Percentiles rank a stretch among this genome's conserved stretches.
Evolutionary conservation across 2,888 invertebrate genomes (phyloP).

Genomic region (Cheilosia urbana): DNA sequence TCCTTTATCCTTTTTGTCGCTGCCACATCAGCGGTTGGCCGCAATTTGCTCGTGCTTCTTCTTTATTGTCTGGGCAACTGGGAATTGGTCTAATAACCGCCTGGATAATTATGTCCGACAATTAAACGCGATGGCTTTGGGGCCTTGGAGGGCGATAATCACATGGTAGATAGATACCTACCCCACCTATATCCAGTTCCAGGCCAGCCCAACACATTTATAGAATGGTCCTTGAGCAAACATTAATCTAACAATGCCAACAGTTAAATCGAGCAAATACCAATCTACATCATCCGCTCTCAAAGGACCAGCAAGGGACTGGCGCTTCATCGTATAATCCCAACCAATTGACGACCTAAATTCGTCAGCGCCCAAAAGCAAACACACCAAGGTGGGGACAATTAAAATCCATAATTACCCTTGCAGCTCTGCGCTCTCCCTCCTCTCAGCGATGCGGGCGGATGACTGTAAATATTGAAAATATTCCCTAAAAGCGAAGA

Average conservation of each 20-base stretch:
- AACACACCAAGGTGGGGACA: constrained; percentile 48
- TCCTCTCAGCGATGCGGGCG: neutral
- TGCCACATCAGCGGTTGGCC: constrained; percentile 25
- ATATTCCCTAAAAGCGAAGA: constrained; percentile 30
- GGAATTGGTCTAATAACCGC: constrained; percentile 57
- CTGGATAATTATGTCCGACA: constrained; percentile 64
- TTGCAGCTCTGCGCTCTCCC: constrained; percentile 7
- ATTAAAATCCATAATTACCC: constrained; percentile 71
- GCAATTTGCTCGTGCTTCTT: constrained; percentile 44
- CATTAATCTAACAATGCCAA: constrained; percentile 67
- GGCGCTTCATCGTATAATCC: neutral
- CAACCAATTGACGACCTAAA: constrained; percentile 55
- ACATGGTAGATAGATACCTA: neutral
- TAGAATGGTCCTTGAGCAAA: constrained; percentile 44
- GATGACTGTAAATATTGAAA: constrained; percentile 63
- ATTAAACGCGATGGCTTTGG: constrained; percentile 53
- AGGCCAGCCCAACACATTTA: constrained; percentile 10
- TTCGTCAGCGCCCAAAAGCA: constrained; percentile 36
- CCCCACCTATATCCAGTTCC: neutral
- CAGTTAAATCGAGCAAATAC: constrained; percentile 72
- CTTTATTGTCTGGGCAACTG: constrained; percentile 19
- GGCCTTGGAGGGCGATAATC: constrained; percentile 27
- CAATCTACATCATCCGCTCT: constrained; percentile 57
- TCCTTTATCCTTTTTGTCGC: neutral
- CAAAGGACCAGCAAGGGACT: constrained; percentile 23